These are phyloP conservation scores for Lepidocyrtoides sp. DNA, from an alignment of 2,888 invertebrate genomes.

Conservation along the genomic window DNA sequence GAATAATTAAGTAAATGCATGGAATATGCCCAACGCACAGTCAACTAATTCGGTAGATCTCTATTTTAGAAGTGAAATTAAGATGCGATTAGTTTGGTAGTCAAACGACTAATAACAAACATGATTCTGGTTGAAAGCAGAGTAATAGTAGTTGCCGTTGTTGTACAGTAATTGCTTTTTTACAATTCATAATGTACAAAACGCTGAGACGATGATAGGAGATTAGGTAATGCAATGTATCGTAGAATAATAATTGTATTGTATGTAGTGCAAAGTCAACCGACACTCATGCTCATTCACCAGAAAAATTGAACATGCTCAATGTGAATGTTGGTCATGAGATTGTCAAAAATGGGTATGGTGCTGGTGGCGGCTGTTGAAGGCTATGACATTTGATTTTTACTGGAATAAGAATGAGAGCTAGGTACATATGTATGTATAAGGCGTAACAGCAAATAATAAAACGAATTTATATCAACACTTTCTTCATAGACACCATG, in stretches of 20 bases:
- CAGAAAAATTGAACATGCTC: constrained; percentile 30
- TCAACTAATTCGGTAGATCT: background rate
- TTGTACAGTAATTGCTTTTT: background rate
- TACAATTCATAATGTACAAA: constrained; percentile 1
- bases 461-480: background rate
- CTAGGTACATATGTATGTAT: too few species aligned
- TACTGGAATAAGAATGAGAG: background rate
- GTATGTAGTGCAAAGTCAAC: constrained; percentile 51
- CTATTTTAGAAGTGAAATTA: background rate
- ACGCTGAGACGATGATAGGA: constrained; percentile 17
- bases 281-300: constrained; percentile 4
- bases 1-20: background rate
- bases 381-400: constrained; percentile 19
- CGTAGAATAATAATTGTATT: too few species aligned
- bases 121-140: background rate
- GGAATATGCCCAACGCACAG: too few species aligned
- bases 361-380: background rate
- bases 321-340: constrained; percentile 4
- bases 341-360: constrained; percentile 40
- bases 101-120: constrained; percentile 49
- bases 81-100: constrained; percentile 44
- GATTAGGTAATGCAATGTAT: constrained; percentile 34
- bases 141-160: background rate
- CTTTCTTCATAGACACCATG: background rate
- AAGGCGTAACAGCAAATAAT: background rate